Conservation (phyloP, 2,113 vertebrate genomes). For the Percina caprodes region DNA sequence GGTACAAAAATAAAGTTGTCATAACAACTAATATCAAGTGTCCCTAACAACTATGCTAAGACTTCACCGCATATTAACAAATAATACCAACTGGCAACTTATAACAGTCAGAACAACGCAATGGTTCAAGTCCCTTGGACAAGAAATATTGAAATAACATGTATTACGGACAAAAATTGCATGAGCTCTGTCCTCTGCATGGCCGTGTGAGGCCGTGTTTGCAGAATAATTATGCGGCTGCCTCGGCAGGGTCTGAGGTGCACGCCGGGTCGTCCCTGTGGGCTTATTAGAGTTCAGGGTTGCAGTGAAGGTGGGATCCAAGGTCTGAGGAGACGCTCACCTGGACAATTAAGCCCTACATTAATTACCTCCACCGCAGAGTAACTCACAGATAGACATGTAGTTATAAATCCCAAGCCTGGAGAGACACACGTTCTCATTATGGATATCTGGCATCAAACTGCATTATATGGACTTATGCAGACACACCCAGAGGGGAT, state of each 20-base stretch:
- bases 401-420: slow-evolving; percentile 16
- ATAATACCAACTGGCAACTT: too few relatives aligned
- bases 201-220: slow-evolving; percentile 7
- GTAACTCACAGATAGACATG: slow-evolving; percentile 13
- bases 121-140: too few relatives aligned
- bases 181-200: neutral
- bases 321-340: slow-evolving; percentile 46
- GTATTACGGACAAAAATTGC: too few relatives aligned
- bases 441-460: slow-evolving; percentile 6
- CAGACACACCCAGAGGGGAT: neutral
- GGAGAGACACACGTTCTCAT: slow-evolving; percentile 37
- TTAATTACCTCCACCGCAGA: slow-evolving; percentile 66
- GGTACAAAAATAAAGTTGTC: too few relatives aligned
- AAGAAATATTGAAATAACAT: too few relatives aligned
- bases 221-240: slow-evolving; percentile 48
- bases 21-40: too few relatives aligned
- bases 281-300: slow-evolving; percentile 66
- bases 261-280: slow-evolving; percentile 30
- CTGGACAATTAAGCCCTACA: slow-evolving; percentile 65
- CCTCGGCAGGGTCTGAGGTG: slow-evolving; percentile 2
- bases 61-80: too few relatives aligned
- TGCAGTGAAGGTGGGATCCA: slow-evolving; percentile 47
- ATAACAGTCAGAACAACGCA: too few relatives aligned
- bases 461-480: neutral
- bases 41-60: too few relatives aligned